These are phyloP conservation scores for Dorcus hopei DNA, from an alignment of 2,888 invertebrate genomes.

Conservation along the genomic window DNA sequence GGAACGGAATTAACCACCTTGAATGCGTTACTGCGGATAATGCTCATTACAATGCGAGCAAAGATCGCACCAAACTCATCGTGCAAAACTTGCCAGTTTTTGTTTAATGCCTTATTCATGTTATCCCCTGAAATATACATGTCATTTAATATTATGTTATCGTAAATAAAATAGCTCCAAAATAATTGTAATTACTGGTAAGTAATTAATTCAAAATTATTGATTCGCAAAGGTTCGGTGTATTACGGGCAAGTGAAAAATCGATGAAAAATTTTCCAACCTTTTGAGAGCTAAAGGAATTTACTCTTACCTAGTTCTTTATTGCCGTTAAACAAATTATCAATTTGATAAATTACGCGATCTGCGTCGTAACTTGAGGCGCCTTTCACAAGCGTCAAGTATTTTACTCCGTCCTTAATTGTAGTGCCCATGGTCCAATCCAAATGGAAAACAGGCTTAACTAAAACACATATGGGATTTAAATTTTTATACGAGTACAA, in stretches of 20 bases:
- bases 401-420: constrained; percentile 7
- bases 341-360: constrained; percentile 4
- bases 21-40: too few relatives aligned
- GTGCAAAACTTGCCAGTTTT: background rate
- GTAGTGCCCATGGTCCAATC: constrained; percentile 1
- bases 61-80: too few relatives aligned
- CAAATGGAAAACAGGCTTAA: background rate
- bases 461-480: background rate
- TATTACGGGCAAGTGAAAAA: too few relatives aligned
- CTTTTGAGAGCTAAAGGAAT: too few relatives aligned
- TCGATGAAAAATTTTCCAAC: too few relatives aligned
- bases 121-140: constrained; percentile 5
- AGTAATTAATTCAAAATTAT: too few relatives aligned
- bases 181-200: too few relatives aligned
- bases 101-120: constrained; percentile 8
- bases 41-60: too few relatives aligned
- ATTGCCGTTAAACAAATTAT: constrained; percentile 11
- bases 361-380: background rate
- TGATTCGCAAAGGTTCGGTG: too few relatives aligned
- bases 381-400: constrained; percentile 5
- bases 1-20: too few relatives aligned
- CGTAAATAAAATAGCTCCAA: background rate
- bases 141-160: too few relatives aligned
- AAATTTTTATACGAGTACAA: background rate
- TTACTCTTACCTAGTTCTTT: constrained; percentile 4